Conservation (phyloP, 2,888 invertebrate genomes). For the Isotomurus palustris region DNA sequence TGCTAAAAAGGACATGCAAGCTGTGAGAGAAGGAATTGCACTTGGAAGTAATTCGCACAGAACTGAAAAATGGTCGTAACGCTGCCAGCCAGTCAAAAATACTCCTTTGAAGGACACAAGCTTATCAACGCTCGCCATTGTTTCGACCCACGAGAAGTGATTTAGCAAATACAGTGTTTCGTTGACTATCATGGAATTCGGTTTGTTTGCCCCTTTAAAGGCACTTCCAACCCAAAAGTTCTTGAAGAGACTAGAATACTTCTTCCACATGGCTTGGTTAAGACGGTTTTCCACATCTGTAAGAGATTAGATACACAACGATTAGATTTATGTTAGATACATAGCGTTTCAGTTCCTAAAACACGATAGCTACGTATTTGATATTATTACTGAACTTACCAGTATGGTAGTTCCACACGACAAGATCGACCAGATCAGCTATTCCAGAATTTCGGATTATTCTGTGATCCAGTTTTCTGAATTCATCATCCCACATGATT, state of each 20-base stretch:
- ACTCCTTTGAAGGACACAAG: slow-evolving; percentile 57
- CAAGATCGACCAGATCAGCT: slow-evolving; percentile 59
- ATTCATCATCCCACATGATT: slow-evolving; percentile 69
- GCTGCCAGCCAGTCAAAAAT: slow-evolving; percentile 64
- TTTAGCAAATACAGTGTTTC: slow-evolving; percentile 63
- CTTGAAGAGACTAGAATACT: slow-evolving; percentile 60
- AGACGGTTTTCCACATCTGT: slow-evolving; percentile 42
- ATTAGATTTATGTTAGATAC: no score
- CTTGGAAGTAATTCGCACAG: slow-evolving; percentile 63
- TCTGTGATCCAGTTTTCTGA: slow-evolving; percentile 57
- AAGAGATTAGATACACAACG: no score
- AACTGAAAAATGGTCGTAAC: slow-evolving; percentile 63
- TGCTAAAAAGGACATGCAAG: slow-evolving; percentile 56
- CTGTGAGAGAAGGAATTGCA: slow-evolving; percentile 60
- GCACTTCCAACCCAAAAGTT: slow-evolving; percentile 77
- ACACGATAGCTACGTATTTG: neutral
- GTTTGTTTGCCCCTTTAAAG: slow-evolving; percentile 64
- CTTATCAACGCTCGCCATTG: slow-evolving; percentile 50
- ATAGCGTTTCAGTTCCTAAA: no score
- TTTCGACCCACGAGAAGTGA: slow-evolving; percentile 65
- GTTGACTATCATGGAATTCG: slow-evolving; percentile 52
- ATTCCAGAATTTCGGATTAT: slow-evolving; percentile 53
- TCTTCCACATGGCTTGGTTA: slow-evolving; percentile 53
- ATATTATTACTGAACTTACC: slow-evolving; percentile 49
- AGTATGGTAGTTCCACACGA: slow-evolving; percentile 66